A percentile compares a stretch with the other conserved stretches of the same genome.
These are phyloP conservation scores for Astropecten irregularis DNA, from an alignment of 53 echinoderm and acorn worm species.

Conservation along the genomic window DNA sequence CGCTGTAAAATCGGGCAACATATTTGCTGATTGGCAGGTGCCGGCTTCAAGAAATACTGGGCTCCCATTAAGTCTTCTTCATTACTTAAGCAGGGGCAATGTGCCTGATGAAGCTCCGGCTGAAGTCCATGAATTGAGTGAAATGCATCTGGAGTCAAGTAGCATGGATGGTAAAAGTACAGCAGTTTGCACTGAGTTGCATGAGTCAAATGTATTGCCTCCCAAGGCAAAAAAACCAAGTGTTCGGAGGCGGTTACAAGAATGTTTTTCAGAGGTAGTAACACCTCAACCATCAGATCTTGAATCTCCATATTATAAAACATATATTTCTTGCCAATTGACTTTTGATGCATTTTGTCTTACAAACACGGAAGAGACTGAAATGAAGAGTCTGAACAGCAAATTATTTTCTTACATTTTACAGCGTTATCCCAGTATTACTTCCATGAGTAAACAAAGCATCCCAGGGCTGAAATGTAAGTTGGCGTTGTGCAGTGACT, in stretches of 20 bases:
- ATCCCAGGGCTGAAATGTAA: conserved; percentile 44
- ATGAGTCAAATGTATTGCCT: too few relatives aligned
- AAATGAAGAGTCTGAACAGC: background rate
- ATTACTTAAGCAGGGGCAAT: background rate
- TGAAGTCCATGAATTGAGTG: background rate
- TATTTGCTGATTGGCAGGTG: conserved; percentile 3
- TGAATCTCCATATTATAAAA: background rate
- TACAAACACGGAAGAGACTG: background rate
- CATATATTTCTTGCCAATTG: conserved; percentile 1
- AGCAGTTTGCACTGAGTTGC: too few relatives aligned
- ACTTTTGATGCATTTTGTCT: conserved; percentile 4
- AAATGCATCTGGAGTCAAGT: background rate
- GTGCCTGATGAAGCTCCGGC: background rate
- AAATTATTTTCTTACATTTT: conserved; percentile 23
- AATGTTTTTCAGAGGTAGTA: conserved; percentile 4
- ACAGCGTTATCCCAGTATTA: conserved; percentile 6
- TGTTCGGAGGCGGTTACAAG: conserved; percentile 1
- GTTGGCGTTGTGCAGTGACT: background rate
- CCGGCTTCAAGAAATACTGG: background rate
- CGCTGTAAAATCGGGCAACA: background rate
- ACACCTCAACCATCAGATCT: conserved; percentile 21
- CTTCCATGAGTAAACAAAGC: background rate
- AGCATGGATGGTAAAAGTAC: too few relatives aligned
- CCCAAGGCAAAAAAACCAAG: background rate
- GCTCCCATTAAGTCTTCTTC: conserved; percentile 14